phyloP scores from a whole-genome alignment of 1,140 invertebrate species.

The Lerema accius region DNA sequence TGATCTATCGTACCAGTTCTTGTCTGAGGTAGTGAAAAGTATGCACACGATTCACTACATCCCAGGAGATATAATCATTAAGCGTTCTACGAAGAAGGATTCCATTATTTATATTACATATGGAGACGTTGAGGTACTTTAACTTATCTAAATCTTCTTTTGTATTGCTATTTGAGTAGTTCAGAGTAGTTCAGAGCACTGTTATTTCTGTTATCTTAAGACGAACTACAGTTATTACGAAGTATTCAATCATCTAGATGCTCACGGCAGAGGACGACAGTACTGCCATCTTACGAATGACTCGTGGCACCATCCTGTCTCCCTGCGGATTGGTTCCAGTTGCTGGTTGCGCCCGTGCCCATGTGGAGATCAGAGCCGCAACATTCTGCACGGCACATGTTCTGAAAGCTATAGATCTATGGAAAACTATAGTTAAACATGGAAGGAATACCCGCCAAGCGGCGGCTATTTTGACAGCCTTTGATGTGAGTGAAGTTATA shows the following conservation, averaged over 20 bases:
- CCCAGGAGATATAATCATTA: slow-evolving; percentile 66
- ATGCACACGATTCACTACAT: slow-evolving; percentile 69
- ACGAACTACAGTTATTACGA: no score
- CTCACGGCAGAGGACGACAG: slow-evolving; percentile 69
- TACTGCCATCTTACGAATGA: slow-evolving; percentile 65
- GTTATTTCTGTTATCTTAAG: no score
- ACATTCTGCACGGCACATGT: slow-evolving; percentile 69
- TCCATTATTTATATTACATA: slow-evolving; percentile 67
- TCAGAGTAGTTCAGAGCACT: no score
- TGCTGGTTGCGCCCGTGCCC: slow-evolving; percentile 46
- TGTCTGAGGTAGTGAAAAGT: slow-evolving; percentile 62
- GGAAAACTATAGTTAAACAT: slow-evolving; percentile 50
- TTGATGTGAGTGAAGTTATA: slow-evolving; percentile 41
- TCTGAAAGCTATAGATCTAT: slow-evolving; percentile 49
- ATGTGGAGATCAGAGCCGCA: slow-evolving; percentile 61
- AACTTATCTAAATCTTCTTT: no score
- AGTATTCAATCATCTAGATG: slow-evolving; percentile 49
- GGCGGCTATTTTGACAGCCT: slow-evolving; percentile 40
- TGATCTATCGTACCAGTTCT: slow-evolving; percentile 59
- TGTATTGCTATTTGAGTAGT: no score
- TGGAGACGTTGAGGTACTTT: slow-evolving; percentile 67
- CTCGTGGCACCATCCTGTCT: slow-evolving; percentile 57
- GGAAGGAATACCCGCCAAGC: slow-evolving; percentile 43
- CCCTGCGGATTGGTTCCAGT: slow-evolving; percentile 45
- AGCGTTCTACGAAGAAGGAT: slow-evolving; percentile 55